These are phyloP conservation scores for Adela reaumurella DNA, from an alignment of 2,888 invertebrate species.

Conservation along the genomic window DNA sequence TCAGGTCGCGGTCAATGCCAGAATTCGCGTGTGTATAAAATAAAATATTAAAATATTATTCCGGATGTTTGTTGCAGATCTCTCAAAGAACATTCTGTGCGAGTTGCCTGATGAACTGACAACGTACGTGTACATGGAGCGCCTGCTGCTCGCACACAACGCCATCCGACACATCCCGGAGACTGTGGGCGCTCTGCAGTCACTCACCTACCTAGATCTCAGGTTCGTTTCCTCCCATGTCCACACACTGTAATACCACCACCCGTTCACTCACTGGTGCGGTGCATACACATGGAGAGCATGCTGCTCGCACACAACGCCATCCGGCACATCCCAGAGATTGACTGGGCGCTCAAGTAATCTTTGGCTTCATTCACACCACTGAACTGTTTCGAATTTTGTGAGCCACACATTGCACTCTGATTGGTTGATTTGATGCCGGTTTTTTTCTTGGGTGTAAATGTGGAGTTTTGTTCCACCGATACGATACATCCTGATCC, in stretches of 20 bases:
- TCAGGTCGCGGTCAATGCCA: too few relatives aligned
- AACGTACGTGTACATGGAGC: slow-evolving; percentile 83
- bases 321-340: slow-evolving; percentile 82
- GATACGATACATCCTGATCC: too few relatives aligned
- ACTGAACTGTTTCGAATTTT: too few relatives aligned
- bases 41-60: too few relatives aligned
- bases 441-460: too few relatives aligned
- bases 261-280: slow-evolving; percentile 59
- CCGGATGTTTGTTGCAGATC: slow-evolving; percentile 63
- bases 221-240: slow-evolving; percentile 58
- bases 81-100: slow-evolving; percentile 80
- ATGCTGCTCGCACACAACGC: slow-evolving; percentile 88
- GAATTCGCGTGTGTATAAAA: too few relatives aligned
- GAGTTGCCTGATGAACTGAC: slow-evolving; percentile 90
- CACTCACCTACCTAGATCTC: slow-evolving; percentile 86
- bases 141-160: slow-evolving; percentile 86
- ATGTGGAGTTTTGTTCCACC: too few relatives aligned
- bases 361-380: too few relatives aligned
- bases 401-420: too few relatives aligned
- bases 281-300: slow-evolving; percentile 84
- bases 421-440: too few relatives aligned
- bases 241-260: too few relatives aligned
- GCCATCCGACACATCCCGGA: slow-evolving; percentile 85
- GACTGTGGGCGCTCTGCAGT: slow-evolving; percentile 76
- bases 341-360: slow-evolving; percentile 64